Conservation (phyloP, 2,797 vertebrate genomes). For the Poecilia wingei region DNA sequence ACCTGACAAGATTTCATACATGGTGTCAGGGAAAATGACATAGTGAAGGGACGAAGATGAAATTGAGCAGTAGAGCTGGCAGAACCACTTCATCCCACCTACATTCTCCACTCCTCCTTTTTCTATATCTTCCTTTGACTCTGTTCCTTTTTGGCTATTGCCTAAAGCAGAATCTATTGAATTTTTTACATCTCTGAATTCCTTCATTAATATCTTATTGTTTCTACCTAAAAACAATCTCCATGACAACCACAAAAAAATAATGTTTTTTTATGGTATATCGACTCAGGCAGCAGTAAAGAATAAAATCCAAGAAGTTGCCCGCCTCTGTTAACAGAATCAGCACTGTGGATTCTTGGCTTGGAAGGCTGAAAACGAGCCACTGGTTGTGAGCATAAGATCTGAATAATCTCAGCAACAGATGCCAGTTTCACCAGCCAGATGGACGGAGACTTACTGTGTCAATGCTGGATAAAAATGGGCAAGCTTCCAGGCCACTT, state of each 20-base stretch:
- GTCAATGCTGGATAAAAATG: slow-evolving; percentile 51
- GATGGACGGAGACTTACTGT: slow-evolving; percentile 67
- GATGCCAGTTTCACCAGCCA: slow-evolving; percentile 57
- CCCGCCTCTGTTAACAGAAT: slow-evolving; percentile 8
- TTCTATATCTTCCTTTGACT: not conserved
- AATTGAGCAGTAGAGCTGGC: not conserved
- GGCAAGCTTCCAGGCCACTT: slow-evolving; percentile 42
- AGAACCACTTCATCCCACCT: not conserved
- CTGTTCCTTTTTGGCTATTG: not conserved
- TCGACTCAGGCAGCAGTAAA: not conserved
- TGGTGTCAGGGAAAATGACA: not conserved
- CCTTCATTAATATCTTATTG: not conserved
- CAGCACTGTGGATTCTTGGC: slow-evolving; percentile 5
- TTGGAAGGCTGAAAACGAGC: slow-evolving; percentile 2
- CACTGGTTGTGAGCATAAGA: slow-evolving; percentile 54
- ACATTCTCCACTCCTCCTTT: not conserved
- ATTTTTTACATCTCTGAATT: not conserved
- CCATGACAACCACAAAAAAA: not conserved
- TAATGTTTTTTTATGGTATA: not conserved
- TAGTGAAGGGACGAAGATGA: not conserved
- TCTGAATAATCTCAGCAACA: slow-evolving; percentile 60
- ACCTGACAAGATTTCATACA: not conserved
- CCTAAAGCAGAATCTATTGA: not conserved
- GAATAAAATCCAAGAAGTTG: not conserved
- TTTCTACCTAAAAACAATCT: not conserved